Base-by-base conservation (phyloP, 2,113 vertebrate genomes). In the Okapia johnstoni region DNA sequence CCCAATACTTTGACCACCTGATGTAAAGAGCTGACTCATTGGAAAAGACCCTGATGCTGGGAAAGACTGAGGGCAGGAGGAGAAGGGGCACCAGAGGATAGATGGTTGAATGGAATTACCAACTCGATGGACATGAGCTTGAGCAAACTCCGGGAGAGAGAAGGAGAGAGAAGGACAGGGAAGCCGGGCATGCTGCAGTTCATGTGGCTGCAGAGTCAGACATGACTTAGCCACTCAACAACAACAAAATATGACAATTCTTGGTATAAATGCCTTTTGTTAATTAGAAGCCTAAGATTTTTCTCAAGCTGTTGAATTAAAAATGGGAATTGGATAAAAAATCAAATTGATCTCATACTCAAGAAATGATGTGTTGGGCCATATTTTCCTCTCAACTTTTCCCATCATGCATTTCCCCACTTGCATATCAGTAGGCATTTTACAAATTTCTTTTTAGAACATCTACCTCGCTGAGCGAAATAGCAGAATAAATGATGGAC, bases 241-340 rank as follows among this genome's bases (percentile, higher is more conserved):
- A 36, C 21, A 77, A 30, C 11, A 79, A 48, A 60, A 50, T 33
- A 50, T 10, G 26, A 66, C 0, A n/a, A 7, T 92, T 79, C 23
- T 70, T 57, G 23, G 16, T 28, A 4, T 60, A 50, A 85, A 92
- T 66, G 12, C 6, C 46, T 90, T 85, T 88, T 85, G 36, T 61
- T 76, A 90, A 80, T 79, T 58, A 79, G 40, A 88, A 84, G 73
- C 23, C 43, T n/a, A 66, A 50, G n/a, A 36, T 33, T 92, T 96
- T 55, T 79, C 17, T 93, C 84, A 95, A 94, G n/a, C 23, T 50
- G 13, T 83, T 36, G 70, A 80, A 89, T 92, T 66, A 90, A 85
- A 91, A 63, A 81, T 33, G 26, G 23, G 16, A 77, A 40, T 50
- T 77, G 30, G 25, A 54, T 58, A 36, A 92, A 73, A 66, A 73